Base-by-base conservation (phyloP, 2,797 vertebrate genomes). In the Ptychadena robeensis region DNA sequence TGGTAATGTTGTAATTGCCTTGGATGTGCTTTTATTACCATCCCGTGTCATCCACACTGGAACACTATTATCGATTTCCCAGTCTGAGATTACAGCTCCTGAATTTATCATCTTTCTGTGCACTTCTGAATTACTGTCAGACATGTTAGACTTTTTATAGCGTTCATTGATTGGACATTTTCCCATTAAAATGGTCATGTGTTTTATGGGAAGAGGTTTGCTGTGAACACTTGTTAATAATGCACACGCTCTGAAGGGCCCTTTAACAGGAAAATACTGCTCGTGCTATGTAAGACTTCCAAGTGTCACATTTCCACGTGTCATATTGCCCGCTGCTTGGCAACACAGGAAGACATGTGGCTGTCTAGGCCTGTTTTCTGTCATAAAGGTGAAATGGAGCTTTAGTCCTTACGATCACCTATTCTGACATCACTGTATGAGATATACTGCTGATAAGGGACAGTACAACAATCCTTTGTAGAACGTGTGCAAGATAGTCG, bases 261-360 rank as follows among this genome's bases (percentile, higher is more conserved):
- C 30, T 67, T 27, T 31, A 35, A 57, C 64, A 75, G n/a, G 72
- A 35, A 35, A 66, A 74, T 31, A 65, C 64, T 81, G 38, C 63
- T 48, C 73, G 31, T 27, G 65, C 32, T 10, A 27, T 44, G 22
- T 18, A 75, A 67, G 71, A 28, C 63, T 74, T 31, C 40, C 10
- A 12, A 22, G 81, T 67, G 53, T 82, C 73, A 77, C 28, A 71
- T 77, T 70, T 82, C 73, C 81, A 77, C 53, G 73, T 82, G 80
- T 82, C 73, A 44, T 74, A 76, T 76, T 71, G 35, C 81, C 27
- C 65, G 73, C 73, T 82, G 65, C 81, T 53, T 77, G 59, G 57
- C 73, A 71, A 82, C 73, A 48, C 32, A 63, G 65, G 53, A 48
- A 53, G 32, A 37, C 64, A 63, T 9, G 59, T 25, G 59, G 59